Evolutionary conservation across 2,113 vertebrate genomes (phyloP), one percentile per base, ranked within the genome.

Genomic region (Guaruba guarouba): DNA sequence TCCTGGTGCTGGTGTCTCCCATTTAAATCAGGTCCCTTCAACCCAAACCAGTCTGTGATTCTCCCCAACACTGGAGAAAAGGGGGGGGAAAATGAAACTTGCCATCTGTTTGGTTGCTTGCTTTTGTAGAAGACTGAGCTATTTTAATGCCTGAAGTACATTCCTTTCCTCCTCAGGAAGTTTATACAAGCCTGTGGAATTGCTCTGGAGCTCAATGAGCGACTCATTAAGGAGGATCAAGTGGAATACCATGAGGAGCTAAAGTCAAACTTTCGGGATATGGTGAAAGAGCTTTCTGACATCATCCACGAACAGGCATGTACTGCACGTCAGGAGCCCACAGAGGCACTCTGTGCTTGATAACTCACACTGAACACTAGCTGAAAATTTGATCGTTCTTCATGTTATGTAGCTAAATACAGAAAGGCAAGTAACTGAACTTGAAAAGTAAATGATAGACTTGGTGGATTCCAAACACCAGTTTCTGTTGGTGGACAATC

Each of bases 211-310:
- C 98, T 99, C 71, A 99, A 99, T 1, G 99, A 99, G 92, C 98
- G 98, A 6, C 97, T 99, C 63, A 99, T 99, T 93, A 99, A 99
- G 93, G 99, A 99, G 73, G 99, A 99, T 95, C 99, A 99, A 95
- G 95, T 98, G 55, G 99, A 99, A 95, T 99, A 99, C 94, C 99
- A 99, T 0, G 99, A 99, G 95, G 99, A 98, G 25, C 97, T 99
- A 28, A 99, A 99, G 94, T 97, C 97, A 88, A 99, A 99, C 96
- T 99, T 99, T 59, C 99, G 98, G 96, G 99, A 99, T 52, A 99
- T 99, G 99, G 99, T 99, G 51, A 99, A 99, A 93, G 99, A 99
- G 91, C 98, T 99, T 27, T 99, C 99, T 4, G 99, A 99, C 55
- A 99, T 99, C 97, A 99, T 99, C 94, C 99, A 99, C 0, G 99